Conservation (phyloP, 2,888 invertebrate species). For the Agrotis clavis region DNA sequence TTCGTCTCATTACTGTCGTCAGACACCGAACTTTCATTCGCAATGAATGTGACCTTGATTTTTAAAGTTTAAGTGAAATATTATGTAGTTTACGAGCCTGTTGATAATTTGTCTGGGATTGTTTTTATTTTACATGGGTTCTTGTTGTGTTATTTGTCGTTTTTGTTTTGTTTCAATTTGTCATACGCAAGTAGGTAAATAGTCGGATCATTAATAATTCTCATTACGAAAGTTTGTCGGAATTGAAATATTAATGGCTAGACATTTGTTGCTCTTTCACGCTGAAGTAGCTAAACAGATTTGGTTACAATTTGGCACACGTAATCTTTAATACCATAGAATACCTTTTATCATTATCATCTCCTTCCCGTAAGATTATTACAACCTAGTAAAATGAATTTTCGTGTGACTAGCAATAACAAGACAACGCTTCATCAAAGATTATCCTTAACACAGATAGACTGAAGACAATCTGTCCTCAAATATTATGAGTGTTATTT, state of each 20-base stretch:
- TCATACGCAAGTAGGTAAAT: background rate
- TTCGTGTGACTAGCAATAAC: no score
- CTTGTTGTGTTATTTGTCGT: slow-evolving; percentile 8
- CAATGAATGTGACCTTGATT: slow-evolving; percentile 46
- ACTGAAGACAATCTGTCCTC: background rate
- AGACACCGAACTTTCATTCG: slow-evolving; percentile 47
- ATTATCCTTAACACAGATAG: background rate
- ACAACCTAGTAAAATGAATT: no score
- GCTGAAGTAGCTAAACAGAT: no score
- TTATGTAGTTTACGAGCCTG: slow-evolving; percentile 22
- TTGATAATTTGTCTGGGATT: background rate
- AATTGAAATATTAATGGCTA: no score
- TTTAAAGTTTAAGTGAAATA: slow-evolving; percentile 47
- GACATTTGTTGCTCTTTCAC: no score
- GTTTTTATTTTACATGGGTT: background rate
- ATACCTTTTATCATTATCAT: no score
- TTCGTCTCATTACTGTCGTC: slow-evolving; percentile 41
- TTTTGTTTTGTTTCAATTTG: slow-evolving; percentile 4
- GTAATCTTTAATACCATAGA: no score
- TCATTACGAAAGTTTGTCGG: no score
- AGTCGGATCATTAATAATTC: no score
- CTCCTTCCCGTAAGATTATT: no score
- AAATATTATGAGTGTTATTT: background rate
- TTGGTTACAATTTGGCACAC: no score
- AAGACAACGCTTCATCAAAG: background rate